phyloP scores from a whole-genome alignment of 37 sponge, comb jelly and placozoan genomes.

The Amphimedon queenslandica region DNA sequence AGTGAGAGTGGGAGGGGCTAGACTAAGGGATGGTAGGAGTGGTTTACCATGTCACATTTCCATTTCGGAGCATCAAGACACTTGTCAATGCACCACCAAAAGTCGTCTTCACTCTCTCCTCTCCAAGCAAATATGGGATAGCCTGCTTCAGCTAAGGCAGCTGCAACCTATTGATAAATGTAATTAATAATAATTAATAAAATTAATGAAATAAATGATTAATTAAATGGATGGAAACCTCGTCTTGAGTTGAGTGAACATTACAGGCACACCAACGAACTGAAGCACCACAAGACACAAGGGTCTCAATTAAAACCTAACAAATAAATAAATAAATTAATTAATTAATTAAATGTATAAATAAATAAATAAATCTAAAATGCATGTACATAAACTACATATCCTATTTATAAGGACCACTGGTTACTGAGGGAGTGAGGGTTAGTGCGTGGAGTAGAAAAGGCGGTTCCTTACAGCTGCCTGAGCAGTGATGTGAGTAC shows the following conservation, averaged over 20 bases:
- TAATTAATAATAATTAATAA: too few relatives aligned
- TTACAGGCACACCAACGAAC: slow-evolving; percentile 85
- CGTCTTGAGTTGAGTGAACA: slow-evolving; percentile 88
- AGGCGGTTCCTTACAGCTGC: slow-evolving; percentile 54
- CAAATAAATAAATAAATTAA: too few relatives aligned
- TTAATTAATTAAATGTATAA: too few relatives aligned
- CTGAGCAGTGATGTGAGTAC: slow-evolving; percentile 75
- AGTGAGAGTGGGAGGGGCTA: too few relatives aligned
- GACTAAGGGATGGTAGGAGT: too few relatives aligned
- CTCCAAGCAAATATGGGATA: slow-evolving; percentile 82
- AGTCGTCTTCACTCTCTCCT: slow-evolving; percentile 72
- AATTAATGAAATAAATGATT: too few relatives aligned
- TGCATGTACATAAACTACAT: too few relatives aligned
- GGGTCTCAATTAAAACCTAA: slow-evolving; percentile 83
- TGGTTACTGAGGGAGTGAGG: too few relatives aligned
- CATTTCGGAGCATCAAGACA: slow-evolving; percentile 58
- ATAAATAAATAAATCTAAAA: background rate
- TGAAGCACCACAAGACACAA: slow-evolving; percentile 71
- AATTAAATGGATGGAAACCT: slow-evolving; percentile 76
- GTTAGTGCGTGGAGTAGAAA: too few relatives aligned
- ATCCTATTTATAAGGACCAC: too few relatives aligned
- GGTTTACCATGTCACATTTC: slow-evolving; percentile 62
- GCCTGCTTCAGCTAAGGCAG: slow-evolving; percentile 17
- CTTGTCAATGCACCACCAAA: slow-evolving; percentile 97
- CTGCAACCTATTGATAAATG: too few relatives aligned